Base-by-base conservation (phyloP, 2,888 invertebrate species). In the Andrena flavipes region DNA sequence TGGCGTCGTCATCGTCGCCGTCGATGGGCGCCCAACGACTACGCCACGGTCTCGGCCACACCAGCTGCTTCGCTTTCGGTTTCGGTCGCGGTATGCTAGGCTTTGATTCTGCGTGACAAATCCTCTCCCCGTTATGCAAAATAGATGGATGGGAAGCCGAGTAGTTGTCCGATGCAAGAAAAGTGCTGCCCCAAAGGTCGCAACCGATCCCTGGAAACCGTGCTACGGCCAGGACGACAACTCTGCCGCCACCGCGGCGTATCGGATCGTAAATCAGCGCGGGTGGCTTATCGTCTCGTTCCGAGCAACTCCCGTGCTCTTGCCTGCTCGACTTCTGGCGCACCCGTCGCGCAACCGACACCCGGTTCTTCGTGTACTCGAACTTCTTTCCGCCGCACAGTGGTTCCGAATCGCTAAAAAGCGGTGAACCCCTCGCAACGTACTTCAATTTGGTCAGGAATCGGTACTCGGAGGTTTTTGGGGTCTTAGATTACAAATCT, bases 221-320 rank as follows among this genome's bases (percentile, higher is more conserved):
- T 20, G 20, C 20, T 20, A 13, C n/a, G 4, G 54, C 23, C 8
- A 56, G 20, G 23, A n/a, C 6, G 51, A 20, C 20, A 51, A 20
- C 20, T 3, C 56, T 42, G 42, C 42, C 5, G 23, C 56, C 20
- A 26, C 23, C 4, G 23, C 51, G 20, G 29, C 42, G 67, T 60
- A 62, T 42, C 42, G 26, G 51, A 71, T 76, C 87, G 84, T 87
- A 88, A 88, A 89, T 88, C 89, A 86, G 67, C 71, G 73, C 54
- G 65, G 67, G 77, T 76, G 79, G 87, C 79, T 84, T 87, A 84
- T 87, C 88, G 85, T 76, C 48, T 63, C 75, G 76, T 33, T 29
- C 54, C 35, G 59, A 70, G 68, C 67, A 76, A 35, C 69, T 30
- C 48, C 26, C 54, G 29, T 42, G 62, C 71, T 51, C 69, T 63